Evolutionary conservation across 2,113 vertebrate species (phyloP).

Genomic region (Petrocephalus microphthalmus): DNA sequence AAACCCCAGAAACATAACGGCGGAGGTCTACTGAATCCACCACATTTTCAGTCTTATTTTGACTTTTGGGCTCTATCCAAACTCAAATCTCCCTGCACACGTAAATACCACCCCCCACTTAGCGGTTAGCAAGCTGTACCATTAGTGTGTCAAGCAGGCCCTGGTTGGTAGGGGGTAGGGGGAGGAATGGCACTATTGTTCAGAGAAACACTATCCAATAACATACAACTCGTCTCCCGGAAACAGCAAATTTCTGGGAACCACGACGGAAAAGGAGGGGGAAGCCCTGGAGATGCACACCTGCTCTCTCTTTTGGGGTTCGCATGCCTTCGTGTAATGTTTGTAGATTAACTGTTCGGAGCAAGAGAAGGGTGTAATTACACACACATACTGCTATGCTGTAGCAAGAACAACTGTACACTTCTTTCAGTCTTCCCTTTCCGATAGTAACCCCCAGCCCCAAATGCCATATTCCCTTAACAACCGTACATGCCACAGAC

Average conservation of each 20-base stretch:
- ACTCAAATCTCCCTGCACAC: conserved; percentile 31
- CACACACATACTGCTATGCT: not conserved
- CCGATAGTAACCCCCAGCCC: not conserved
- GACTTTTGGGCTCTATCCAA: conserved; percentile 34
- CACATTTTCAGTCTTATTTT: conserved; percentile 32
- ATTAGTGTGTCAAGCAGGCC: conserved; percentile 46
- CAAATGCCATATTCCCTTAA: not conserved
- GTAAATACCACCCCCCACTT: conserved; percentile 42
- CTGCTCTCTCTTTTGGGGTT: conserved; percentile 23
- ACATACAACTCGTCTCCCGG: conserved; percentile 38
- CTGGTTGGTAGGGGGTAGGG: conserved; percentile 13
- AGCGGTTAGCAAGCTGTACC: conserved; percentile 57
- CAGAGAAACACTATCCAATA: conserved; percentile 54
- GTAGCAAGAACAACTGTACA: conserved; percentile 16
- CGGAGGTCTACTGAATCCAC: conserved; percentile 40
- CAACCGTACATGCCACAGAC: not conserved
- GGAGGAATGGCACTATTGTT: conserved; percentile 60
- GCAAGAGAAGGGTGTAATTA: not conserved
- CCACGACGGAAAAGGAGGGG: conserved; percentile 27
- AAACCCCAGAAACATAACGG: conserved; percentile 35
- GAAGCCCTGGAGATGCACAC: not conserved
- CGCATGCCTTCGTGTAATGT: conserved; percentile 30
- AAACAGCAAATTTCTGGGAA: conserved; percentile 29
- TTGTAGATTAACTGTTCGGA: conserved; percentile 9
- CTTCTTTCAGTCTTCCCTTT: not conserved